Percentiles rank a stretch among this genome's conserved stretches.
Conservation (phyloP, 2,888 invertebrate genomes). For the Amblyjoppa fuscipennis region DNA sequence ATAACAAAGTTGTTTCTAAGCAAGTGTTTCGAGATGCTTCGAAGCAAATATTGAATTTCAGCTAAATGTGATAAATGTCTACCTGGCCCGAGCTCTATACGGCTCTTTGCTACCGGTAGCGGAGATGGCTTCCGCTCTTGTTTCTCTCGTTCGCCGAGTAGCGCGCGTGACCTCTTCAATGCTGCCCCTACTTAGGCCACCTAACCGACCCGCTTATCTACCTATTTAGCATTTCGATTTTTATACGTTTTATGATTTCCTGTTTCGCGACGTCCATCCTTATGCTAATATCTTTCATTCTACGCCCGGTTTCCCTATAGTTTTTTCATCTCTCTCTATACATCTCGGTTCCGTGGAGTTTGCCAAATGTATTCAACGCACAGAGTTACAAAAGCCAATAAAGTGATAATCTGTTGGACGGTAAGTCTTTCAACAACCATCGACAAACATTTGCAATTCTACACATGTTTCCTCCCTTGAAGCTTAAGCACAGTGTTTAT, state of each 20-base stretch:
- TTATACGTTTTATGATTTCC: constrained; percentile 82
- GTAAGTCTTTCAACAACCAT: constrained; percentile 29
- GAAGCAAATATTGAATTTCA: constrained; percentile 24
- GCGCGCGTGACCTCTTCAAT: constrained; percentile 82
- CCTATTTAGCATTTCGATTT: constrained; percentile 79
- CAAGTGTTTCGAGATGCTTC: neutral
- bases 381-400: constrained; percentile 70
- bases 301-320: constrained; percentile 55
- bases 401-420: constrained; percentile 69
- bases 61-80: constrained; percentile 14
- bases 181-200: constrained; percentile 78
- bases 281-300: constrained; percentile 73
- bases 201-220: constrained; percentile 72
- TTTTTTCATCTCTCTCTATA: constrained; percentile 50
- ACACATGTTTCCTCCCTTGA: neutral
- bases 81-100: constrained; percentile 19
- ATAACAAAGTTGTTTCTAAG: too few relatives aligned
- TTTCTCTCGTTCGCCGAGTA: constrained; percentile 50
- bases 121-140: constrained; percentile 20
- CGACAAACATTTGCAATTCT: constrained; percentile 19
- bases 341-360: constrained; percentile 62
- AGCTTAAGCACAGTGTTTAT: too few relatives aligned
- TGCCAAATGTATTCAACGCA: constrained; percentile 72
- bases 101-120: constrained; percentile 17
- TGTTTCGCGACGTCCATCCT: constrained; percentile 70